phyloP scores from a whole-genome alignment of 1,140 invertebrate genomes.

The Aphelenchoides fujianensis region DNA sequence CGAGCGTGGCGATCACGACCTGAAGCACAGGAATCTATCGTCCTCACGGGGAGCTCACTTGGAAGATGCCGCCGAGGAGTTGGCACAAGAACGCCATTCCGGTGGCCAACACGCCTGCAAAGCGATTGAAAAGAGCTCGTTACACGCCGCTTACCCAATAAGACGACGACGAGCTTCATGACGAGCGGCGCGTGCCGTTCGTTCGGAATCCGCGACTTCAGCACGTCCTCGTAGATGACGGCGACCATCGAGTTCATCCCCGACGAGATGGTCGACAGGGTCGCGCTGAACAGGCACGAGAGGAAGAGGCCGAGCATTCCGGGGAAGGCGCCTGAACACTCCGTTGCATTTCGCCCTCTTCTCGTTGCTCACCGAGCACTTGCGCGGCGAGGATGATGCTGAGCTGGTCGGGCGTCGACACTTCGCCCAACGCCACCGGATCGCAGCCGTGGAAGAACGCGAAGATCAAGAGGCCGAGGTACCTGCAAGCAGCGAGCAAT shows the following conservation, averaged over 20 bases:
- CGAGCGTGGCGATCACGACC: constrained; percentile 15
- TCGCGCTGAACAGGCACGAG: constrained; percentile 46
- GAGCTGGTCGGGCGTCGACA: constrained; percentile 50
- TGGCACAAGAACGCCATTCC: constrained; percentile 43
- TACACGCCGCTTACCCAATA: too few relatives aligned
- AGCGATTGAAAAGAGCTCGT: too few relatives aligned
- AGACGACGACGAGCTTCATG: constrained; percentile 36
- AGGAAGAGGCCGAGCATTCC: constrained; percentile 53
- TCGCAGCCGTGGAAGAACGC: constrained; percentile 56
- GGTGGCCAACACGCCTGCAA: constrained; percentile 39
- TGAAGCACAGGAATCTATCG: too few relatives aligned
- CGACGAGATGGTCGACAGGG: constrained; percentile 46
- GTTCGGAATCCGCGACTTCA: constrained; percentile 37
- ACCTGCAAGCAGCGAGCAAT: too few relatives aligned
- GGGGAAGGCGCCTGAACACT: constrained; percentile 44
- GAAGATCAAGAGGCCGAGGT: constrained; percentile 47
- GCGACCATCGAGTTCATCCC: constrained; percentile 53
- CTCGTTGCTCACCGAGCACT: constrained; percentile 51
- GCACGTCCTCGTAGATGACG: constrained; percentile 50
- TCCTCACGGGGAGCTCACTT: too few relatives aligned
- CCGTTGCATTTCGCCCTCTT: too few relatives aligned
- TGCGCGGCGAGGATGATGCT: constrained; percentile 43
- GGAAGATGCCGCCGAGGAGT: constrained; percentile 39
- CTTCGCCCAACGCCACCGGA: constrained; percentile 45
- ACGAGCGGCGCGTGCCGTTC: constrained; percentile 11